Conservation (phyloP, 2,113 vertebrate species). For the Gallinago paraguaiae region DNA sequence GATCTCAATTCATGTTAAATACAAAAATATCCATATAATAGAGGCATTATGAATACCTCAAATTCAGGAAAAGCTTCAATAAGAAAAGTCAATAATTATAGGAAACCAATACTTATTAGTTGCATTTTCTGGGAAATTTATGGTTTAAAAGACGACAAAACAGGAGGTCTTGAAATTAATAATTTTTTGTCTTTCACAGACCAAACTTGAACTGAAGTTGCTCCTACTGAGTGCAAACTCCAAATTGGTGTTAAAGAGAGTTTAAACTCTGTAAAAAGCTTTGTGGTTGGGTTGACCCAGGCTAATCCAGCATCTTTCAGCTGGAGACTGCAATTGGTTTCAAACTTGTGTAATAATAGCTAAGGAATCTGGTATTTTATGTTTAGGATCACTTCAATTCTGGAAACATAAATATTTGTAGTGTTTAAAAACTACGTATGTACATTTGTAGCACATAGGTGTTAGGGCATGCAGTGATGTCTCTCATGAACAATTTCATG, state of each 20-base stretch:
- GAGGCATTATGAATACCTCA: background rate
- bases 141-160: background rate
- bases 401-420: background rate
- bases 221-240: background rate
- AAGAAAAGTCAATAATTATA: background rate
- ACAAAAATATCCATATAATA: background rate
- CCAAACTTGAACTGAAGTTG: background rate
- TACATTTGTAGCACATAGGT: background rate
- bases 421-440: background rate
- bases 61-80: background rate
- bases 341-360: background rate
- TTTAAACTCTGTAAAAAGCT: background rate
- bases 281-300: background rate
- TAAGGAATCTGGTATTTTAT: background rate
- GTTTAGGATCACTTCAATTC: background rate
- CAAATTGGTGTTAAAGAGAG: background rate
- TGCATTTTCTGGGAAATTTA: background rate
- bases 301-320: background rate
- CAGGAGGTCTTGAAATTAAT: background rate
- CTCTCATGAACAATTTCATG: background rate
- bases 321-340: background rate
- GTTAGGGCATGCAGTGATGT: background rate
- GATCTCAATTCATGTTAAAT: background rate
- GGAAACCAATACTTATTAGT: background rate
- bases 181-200: background rate